phyloP scores from a whole-genome alignment of 2,888 invertebrate genomes.

The Callinectes sapidus region DNA sequence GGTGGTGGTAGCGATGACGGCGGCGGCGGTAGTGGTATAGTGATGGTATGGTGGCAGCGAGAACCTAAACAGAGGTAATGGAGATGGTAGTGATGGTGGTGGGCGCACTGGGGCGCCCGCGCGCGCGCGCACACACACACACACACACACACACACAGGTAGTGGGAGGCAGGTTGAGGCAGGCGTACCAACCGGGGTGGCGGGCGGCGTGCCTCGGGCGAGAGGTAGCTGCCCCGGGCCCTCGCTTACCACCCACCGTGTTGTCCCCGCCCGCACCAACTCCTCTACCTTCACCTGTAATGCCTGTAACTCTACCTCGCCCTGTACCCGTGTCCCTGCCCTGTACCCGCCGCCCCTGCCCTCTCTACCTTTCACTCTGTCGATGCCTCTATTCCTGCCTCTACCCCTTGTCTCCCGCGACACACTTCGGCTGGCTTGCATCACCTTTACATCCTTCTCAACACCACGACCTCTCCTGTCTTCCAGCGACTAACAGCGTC shows the following conservation, averaged over 20 bases:
- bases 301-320: constrained; percentile 11
- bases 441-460: constrained; percentile 14
- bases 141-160: constrained; percentile 40
- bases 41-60: neutral
- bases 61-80: neutral
- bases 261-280: constrained; percentile 22
- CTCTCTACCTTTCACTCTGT: constrained; percentile 2
- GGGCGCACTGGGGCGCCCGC: neutral
- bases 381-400: neutral
- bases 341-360: neutral
- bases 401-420: constrained; percentile 24
- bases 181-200: constrained; percentile 22
- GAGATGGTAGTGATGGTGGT: neutral
- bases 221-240: constrained; percentile 6
- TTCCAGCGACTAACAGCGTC: neutral
- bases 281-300: neutral
- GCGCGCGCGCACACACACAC: constrained; percentile 3
- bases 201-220: neutral
- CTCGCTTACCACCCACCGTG: constrained; percentile 35
- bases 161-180: constrained; percentile 42
- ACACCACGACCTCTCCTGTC: neutral
- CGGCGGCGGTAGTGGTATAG: neutral
- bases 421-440: constrained; percentile 18
- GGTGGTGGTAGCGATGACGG: neutral
- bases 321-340: neutral